Evolutionary conservation across 2,797 vertebrate genomes (phyloP).

Genomic region (Falco rusticolus): DNA sequence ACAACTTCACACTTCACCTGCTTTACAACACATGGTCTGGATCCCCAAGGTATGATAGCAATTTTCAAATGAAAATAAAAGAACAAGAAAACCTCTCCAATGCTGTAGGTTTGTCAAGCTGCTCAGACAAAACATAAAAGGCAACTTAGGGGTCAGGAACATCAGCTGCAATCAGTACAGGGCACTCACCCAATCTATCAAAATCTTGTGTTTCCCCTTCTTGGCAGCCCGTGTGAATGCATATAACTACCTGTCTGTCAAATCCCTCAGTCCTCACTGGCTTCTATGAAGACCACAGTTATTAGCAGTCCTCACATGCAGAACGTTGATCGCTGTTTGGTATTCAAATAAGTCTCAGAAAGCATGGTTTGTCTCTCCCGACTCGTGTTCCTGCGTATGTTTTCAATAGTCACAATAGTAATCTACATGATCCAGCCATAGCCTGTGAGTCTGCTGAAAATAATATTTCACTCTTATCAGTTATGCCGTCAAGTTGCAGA

Average conservation of each 20-base stretch:
- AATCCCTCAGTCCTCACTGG: neutral
- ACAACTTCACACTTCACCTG: neutral
- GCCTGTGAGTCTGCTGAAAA: neutral
- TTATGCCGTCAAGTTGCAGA: neutral
- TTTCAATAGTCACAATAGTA: neutral
- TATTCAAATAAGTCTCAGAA: neutral
- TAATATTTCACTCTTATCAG: neutral
- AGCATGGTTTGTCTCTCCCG: neutral
- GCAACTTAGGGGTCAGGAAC: neutral
- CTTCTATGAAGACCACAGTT: neutral
- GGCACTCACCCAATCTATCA: neutral
- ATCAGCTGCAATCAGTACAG: neutral
- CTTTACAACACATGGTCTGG: neutral
- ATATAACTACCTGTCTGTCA: neutral
- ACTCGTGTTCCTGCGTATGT: neutral
- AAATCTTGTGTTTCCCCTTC: neutral
- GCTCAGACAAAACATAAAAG: neutral
- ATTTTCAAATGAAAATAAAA: neutral
- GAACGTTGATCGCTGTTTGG: neutral
- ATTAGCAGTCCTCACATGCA: neutral
- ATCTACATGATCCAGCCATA: neutral
- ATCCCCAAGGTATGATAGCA: neutral
- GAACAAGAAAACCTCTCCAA: neutral
- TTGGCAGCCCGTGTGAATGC: neutral
- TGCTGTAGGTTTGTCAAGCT: neutral